Percentiles rank a stretch among this genome's conserved stretches.
Evolutionary conservation across 1,140 invertebrate species (phyloP).

Genomic region (Bactericera cockerelli): DNA sequence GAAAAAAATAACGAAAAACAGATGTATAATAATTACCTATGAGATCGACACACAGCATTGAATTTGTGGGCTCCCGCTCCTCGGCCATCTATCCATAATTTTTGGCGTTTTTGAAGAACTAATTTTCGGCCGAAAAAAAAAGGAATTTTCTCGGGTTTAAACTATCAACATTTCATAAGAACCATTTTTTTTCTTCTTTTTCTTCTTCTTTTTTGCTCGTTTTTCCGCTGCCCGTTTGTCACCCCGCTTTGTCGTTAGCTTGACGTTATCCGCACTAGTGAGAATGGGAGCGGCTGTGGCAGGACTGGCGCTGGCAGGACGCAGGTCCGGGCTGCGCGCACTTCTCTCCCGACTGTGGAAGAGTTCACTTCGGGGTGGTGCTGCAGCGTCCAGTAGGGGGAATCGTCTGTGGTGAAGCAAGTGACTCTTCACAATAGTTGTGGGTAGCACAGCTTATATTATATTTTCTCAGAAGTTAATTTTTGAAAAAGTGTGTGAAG

Average conservation of each 20-base stretch:
- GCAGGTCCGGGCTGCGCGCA: not conserved
- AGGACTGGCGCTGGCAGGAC: not conserved
- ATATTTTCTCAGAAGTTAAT: no score
- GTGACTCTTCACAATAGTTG: no score
- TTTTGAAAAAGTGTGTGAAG: no score
- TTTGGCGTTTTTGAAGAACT: not conserved
- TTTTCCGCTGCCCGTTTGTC: not conserved
- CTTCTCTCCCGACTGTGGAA: not conserved
- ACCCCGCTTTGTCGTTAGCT: slow-evolving; percentile 2
- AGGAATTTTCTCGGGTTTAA: not conserved
- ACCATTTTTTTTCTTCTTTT: slow-evolving; percentile 3
- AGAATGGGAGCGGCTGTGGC: not conserved
- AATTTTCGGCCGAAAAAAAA: not conserved
- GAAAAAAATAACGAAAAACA: no score
- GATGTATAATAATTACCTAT: not conserved
- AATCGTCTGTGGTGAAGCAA: no score
- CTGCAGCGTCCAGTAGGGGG: no score
- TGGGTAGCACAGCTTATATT: no score
- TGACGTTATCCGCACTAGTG: not conserved
- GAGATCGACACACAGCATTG: not conserved
- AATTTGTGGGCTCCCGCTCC: not conserved
- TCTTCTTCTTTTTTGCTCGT: not conserved
- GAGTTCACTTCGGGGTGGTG: slow-evolving; percentile 4
- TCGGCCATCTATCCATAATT: not conserved
- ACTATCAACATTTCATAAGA: not conserved